Evolutionary conservation across 2,113 vertebrate genomes (phyloP), one percentile per base, ranked within the genome.

Genomic region (Crotalus viridis): DNA sequence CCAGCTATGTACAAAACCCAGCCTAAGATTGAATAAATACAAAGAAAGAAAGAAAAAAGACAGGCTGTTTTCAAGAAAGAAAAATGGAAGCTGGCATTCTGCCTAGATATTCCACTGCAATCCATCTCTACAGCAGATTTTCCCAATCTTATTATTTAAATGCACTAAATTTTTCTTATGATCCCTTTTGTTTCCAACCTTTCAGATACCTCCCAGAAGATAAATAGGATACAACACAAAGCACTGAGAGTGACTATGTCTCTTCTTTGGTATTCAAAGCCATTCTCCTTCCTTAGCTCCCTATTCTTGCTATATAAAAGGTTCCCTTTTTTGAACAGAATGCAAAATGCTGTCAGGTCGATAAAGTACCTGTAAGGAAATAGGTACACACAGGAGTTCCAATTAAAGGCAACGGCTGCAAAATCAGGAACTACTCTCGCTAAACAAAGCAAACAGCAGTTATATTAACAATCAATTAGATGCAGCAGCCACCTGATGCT

Each of bases 381-480:
- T 92, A 90, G 52, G 90, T 61, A 43, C 22, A 90, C 90, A 85
- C 22, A 93, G 69, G 95, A 94, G 87, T 94, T 95, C 92, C 93
- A 95, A 39, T 94, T 95, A 94, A 94, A 89, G 91, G 92, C 69
- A 94, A 95, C 52, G 74, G 48, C 91, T 94, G 87, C 2, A 59
- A 85, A 96, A 96, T 95, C 92, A 4, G 33, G 91, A 93, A 89
- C 3, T 9, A 90, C 85, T 96, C 69, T 97, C 88, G 22, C 4
- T 90, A 97, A 96, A 93, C 90, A 93, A 93, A 90, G 48, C 54
- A 93, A 96, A 96, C 85, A 91, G 90, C 4, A 8, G 93, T 94
- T 13, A 5, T 92, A 96, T 96, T 97, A 97, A 96, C 95, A 97
- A 97, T 93, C 97, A 97, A 88, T 97, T 96, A 96, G 96, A 92